Base-by-base conservation (phyloP, 2,888 invertebrate genomes). In the Leptura quadrifasciata region DNA sequence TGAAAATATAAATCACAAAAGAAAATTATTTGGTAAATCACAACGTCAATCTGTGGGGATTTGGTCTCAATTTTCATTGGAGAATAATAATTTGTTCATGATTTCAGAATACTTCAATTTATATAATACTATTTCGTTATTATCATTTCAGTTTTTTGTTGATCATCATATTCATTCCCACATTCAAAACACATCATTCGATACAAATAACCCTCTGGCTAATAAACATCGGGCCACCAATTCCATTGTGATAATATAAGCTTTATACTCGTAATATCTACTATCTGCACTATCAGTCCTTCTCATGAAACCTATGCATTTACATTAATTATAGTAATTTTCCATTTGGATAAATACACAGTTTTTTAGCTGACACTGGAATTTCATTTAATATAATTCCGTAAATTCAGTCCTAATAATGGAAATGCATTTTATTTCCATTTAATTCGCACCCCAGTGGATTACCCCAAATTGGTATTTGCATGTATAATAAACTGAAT, bases 291-390 rank as follows among this genome's bases (percentile, higher is more conserved):
- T 21, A 57, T 57, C 57, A 18, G 21, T 10, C 8, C 20, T 20
- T 2, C 21, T 57, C 10, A 57, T 21, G 21, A 20, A 57, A 21
- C 10, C 57, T 3, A 18, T 21, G 57, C 20, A 10, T 57, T 57
- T 57, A 57, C 20, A 57, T 57, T 57, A 57, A 57, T 57, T 18
- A 57, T 15, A 6, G 20, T 9, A 57, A 57, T 57, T 57, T 57
- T 57, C 57, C 57, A 20, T 20, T 20, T 57, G 21, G 20, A 57
- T 21, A 57, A 57, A 18, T 20, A 20, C 9, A 21, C 21, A 20
- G 20, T 57, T 57, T 57, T 57, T 47, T n/a, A 15, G 47, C 47
- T 47, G 15, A 47, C 57, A 21, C 57, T 20, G 18, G 21, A 21
- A 12, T 57, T 12, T 57, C 15, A 21, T 20, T 57, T 21, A 21